Evolutionary conservation across 2,113 vertebrate species (phyloP), one percentile per base, ranked within the genome.

Genomic region (Patagioenas fasciata): DNA sequence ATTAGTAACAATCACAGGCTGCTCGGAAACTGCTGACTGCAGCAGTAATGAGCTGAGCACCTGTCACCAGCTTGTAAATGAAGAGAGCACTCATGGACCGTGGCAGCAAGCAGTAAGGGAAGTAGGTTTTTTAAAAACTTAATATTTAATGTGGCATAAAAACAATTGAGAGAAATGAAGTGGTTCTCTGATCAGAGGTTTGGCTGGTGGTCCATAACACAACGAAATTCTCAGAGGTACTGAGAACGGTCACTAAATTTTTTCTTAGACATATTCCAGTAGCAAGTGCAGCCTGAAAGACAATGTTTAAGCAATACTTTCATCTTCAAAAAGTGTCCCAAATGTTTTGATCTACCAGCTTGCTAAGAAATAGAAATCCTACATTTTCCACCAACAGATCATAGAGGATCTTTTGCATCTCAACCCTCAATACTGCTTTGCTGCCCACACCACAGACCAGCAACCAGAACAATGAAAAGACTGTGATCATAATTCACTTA

Each of bases 1-100:
- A 98, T 98, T 97, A 98, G 97, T 97, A 97, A 97, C 97, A 97
- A 97, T 97, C 97, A 97, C 91, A 3, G 88, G 93, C 56, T 80
- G 82, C 85, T 86, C 85, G 83, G 95, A 91, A 97, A 96, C 86
- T 97, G 98, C 98, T 98, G 98, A 98, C 75, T 44, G 58, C 47
- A 91, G 96, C 97, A 97, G 95, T 86, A 96, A 91, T 26, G n/a
- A 80, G 82, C 94, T 36, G 66, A 83, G 93, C 93, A 88, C 85
- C 29, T 85, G 69, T 97, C 97, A 96, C 51, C 90, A 78, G 81
- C 91, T 97, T 97, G 95, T 92, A 96, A 97, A 97, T 36, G 69
- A 79, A 95, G 91, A 96, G 85, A 66, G 81, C 36, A 40, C 85
- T 96, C 94, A 96, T 12, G 86, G 97, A 97, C 91, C 13, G 7